phyloP scores from a whole-genome alignment of 1,140 invertebrate species.

The Platorchestia sp. region DNA sequence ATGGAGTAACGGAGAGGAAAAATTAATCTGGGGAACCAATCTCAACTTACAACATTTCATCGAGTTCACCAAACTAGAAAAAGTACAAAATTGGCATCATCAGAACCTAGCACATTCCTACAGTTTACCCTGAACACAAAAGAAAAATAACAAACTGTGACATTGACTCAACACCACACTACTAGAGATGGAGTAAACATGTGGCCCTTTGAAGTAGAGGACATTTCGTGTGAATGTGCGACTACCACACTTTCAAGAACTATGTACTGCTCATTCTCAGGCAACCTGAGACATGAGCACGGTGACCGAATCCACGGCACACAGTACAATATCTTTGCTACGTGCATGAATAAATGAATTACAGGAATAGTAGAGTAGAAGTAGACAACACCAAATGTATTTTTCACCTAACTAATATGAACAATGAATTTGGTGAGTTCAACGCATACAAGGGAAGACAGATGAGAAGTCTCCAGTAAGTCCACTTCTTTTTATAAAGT shows the following conservation, averaged over 20 bases:
- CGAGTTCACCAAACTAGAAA: too few relatives aligned
- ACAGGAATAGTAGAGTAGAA: not conserved
- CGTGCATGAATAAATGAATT: not conserved
- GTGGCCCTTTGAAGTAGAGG: not conserved
- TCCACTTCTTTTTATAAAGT: constrained; percentile 21
- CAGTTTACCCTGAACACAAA: not conserved
- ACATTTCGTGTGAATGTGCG: too few relatives aligned
- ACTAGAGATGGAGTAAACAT: not conserved
- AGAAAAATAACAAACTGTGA: not conserved
- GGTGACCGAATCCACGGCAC: not conserved
- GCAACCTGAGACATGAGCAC: not conserved
- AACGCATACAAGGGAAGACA: too few relatives aligned
- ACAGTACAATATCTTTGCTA: not conserved
- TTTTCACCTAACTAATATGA: not conserved
- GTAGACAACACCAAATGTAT: not conserved
- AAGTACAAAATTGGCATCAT: too few relatives aligned
- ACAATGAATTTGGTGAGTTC: not conserved
- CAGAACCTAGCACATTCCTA: not conserved
- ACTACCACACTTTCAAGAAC: not conserved
- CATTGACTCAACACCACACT: not conserved
- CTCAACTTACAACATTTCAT: too few relatives aligned
- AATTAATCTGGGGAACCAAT: too few relatives aligned
- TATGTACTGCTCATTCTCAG: not conserved
- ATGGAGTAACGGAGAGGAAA: too few relatives aligned
- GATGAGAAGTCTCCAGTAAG: too few relatives aligned